Evolutionary conservation across 2,797 vertebrate species (phyloP), one percentile per base, ranked within the genome.

Genomic region (Esox masquinongy): DNA sequence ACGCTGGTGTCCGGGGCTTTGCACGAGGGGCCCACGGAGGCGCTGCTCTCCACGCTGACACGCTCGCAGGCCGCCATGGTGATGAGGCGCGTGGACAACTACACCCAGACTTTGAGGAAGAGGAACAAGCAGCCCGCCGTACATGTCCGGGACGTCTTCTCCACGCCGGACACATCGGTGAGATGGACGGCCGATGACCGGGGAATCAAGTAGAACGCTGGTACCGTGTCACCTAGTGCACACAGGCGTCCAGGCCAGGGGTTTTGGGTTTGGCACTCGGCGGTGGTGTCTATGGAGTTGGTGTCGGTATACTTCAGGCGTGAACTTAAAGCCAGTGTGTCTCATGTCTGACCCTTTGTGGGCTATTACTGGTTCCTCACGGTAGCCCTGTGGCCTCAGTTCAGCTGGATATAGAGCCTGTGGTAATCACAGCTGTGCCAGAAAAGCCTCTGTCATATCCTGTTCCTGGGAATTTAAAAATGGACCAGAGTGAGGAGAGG

Each of bases 21-120:
- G 9, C 64, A 50, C 68, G 95, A 96, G 74, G 91, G 91, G 1
- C 84, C 84, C 0, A 94, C 95, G 0, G 96, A 97, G 85, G 96
- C 93, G 0, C 89, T 99, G 80, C 90, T 99, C 39, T 97, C 97
- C 5, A 99, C 98, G 0, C 76, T 99, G 83, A 97, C 97, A 0
- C 92, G 92, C 73, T 96, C 95, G 14, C 98, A 99, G 88, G 95
- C 95, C 0, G 94, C 95, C 8, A 96, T 96, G 0, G 97, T 99
- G 66, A 96, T 94, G 84, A 96, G 92, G 84, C 95, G 96, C 77
- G 94, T 99, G 77, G 96, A 96, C 78, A 97, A 96, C 66, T 99
- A 98, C 86, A 98, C 94, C 0, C 95, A 97, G 79, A 99, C 97
- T 0, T 85, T 97, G 86, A 96, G 93, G 86, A 96, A 94, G 79